Conservation (phyloP, 2,888 invertebrate genomes). For the Petrolisthes cinctipes region DNA sequence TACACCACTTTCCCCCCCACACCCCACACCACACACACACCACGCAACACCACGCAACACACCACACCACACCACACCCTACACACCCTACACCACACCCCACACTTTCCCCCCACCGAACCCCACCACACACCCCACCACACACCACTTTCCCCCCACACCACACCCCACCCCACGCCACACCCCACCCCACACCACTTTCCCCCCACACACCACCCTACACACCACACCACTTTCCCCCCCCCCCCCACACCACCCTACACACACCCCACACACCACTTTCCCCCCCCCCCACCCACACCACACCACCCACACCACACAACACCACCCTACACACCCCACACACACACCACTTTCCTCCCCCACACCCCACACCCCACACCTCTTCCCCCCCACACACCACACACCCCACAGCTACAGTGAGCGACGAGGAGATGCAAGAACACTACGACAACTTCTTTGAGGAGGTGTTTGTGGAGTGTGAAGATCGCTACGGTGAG, state of each 20-base stretch:
- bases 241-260: too few species aligned
- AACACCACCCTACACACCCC: not conserved
- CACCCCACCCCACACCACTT: too few species aligned
- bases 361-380: not conserved
- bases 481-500: conserved; percentile 92
- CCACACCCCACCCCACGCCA: too few species aligned
- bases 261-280: too few species aligned
- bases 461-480: conserved; percentile 98
- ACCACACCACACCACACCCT: not conserved
- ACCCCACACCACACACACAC: too few species aligned
- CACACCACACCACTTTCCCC: too few species aligned
- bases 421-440: conserved; percentile 98
- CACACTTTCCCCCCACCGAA: not conserved
- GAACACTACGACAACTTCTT: conserved; percentile 99
- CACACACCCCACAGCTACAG: conserved; percentile 78
- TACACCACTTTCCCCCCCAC: too few species aligned
- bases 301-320: too few species aligned
- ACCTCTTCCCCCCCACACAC: not conserved
- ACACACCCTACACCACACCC: not conserved
- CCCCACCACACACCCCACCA: conserved; percentile 68
- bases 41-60: too few species aligned
- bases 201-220: too few species aligned
- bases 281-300: too few species aligned
- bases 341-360: not conserved
- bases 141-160: too few species aligned